These are phyloP conservation scores for Periparus ater DNA, from an alignment of 2,797 vertebrate species.

Conservation along the genomic window DNA sequence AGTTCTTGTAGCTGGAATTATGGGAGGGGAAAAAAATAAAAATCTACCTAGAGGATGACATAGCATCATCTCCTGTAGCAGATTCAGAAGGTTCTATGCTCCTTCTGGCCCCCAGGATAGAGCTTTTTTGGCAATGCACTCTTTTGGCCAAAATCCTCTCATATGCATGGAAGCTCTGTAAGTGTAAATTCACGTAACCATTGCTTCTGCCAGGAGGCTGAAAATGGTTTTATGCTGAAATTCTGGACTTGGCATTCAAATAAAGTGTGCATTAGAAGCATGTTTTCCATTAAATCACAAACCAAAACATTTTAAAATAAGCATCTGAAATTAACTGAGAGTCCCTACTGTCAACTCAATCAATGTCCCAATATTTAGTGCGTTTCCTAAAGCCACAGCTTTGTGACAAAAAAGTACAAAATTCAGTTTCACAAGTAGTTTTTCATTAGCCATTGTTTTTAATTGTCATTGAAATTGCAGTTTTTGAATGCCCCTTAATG, in stretches of 20 bases:
- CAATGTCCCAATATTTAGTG: background rate
- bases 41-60: background rate
- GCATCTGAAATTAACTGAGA: background rate
- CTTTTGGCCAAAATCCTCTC: background rate
- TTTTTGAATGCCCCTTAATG: background rate
- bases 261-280: background rate
- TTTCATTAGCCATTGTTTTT: background rate
- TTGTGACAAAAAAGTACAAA: background rate
- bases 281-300: background rate
- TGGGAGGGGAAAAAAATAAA: background rate
- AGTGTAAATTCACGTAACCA: background rate
- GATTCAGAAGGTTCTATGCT: background rate
- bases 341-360: background rate
- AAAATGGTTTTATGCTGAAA: background rate
- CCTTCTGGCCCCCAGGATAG: background rate
- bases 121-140: background rate
- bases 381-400: background rate
- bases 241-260: background rate
- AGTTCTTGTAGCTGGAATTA: background rate
- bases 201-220: background rate
- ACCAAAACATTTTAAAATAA: background rate
- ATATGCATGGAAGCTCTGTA: background rate
- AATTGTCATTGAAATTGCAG: background rate
- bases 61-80: background rate
- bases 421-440: background rate